Evolutionary conservation across 2,888 invertebrate species (phyloP), one percentile per base, ranked within the genome.

Genomic region (Biston stratarius): DNA sequence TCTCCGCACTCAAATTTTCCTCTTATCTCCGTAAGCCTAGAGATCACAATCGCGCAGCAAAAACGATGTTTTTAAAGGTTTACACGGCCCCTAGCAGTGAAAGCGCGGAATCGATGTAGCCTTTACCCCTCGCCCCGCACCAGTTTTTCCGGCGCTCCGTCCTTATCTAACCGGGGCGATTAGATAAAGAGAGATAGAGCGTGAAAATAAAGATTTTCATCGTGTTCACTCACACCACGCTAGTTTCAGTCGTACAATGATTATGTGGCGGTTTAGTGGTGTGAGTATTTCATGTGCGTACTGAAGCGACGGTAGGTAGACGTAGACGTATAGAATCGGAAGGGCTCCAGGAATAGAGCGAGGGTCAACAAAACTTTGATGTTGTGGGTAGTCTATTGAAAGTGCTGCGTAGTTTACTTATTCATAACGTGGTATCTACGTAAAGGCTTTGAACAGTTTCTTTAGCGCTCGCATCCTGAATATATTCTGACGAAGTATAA

Each of bases 161-260:
- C 94, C 93, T 94, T 94, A 94, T 94, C 93, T 89, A 92, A 89
- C 92, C 86, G 85, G 78, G 78, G 90, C 91, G 93, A 94, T 94
- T 94, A 94, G 93, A 94, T 94, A 94, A 94, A 92, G 94, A 94
- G 90, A 94, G 94, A 94, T 94, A 94, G 91, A 94, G 93, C 93
- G 93, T 94, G 92, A 94, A 94, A 94, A 94, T 94, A 94, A 94
- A 94, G 94, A 94, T 94, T 94, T 94, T 94, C 94, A 94, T 93
- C 94, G 94, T 93, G 93, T 93, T 91, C 92, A 93, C 94, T 86
- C 92, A 92, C 93, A 93, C 92, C 83, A 80, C 71, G 80, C 78
- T 81, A 85, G 86, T 88, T 89, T 87, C 85, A 87, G 87, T 80
- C 80, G 83, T 85, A 85, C 80, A 80, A 82, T 84, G 80, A 86